Evolutionary conservation across 2,113 vertebrate species (phyloP).

Genomic region (Strigops habroptila): DNA sequence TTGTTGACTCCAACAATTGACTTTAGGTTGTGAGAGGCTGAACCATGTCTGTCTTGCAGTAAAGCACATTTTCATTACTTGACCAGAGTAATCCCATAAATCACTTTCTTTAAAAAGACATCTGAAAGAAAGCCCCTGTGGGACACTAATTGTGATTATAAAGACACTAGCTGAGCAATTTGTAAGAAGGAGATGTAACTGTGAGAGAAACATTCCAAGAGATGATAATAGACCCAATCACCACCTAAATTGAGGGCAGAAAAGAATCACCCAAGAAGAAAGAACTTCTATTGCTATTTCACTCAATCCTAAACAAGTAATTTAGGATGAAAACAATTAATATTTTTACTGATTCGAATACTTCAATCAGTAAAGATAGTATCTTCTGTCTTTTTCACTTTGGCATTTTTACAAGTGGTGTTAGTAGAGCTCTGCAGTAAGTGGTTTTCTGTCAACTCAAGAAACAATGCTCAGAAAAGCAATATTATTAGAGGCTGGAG

Average conservation of each 20-base stretch:
- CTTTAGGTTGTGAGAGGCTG: neutral
- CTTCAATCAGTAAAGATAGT: neutral
- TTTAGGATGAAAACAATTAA: neutral
- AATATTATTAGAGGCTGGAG: neutral
- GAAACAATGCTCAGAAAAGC: neutral
- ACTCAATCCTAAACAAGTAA: neutral
- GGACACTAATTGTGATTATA: neutral
- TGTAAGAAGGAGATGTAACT: neutral
- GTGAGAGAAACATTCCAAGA: neutral
- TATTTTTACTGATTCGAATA: neutral
- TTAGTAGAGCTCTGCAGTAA: neutral
- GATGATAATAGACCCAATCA: neutral
- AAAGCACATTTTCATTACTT: neutral
- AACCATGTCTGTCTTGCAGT: neutral
- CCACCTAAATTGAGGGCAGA: neutral
- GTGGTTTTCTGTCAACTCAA: neutral
- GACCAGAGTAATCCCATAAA: neutral
- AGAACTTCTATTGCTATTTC: neutral
- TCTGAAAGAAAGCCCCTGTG: neutral
- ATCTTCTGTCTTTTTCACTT: neutral
- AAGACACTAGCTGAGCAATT: neutral
- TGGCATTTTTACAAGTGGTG: neutral
- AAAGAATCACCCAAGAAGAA: neutral
- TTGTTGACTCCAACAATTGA: accelerated
- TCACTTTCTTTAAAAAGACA: neutral